Percentiles rank a stretch among this genome's conserved stretches.
Conservation (phyloP, 2,113 vertebrate species). For the Mesitornis unicolor region DNA sequence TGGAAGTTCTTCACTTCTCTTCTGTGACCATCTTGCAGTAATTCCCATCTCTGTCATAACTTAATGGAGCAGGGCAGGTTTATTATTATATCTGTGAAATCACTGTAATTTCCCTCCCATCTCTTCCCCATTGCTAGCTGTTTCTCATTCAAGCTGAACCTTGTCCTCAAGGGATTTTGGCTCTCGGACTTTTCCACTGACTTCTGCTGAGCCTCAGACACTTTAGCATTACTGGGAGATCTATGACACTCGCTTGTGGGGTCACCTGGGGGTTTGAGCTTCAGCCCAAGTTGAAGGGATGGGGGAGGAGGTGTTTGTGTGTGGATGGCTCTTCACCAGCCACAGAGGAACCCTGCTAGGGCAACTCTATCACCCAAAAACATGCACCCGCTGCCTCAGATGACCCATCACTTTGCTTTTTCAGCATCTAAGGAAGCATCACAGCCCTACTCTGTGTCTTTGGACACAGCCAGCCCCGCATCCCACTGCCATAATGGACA, state of each 20-base stretch:
- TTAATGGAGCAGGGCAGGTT: not conserved
- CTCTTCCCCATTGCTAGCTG: not conserved
- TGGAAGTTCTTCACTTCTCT: not conserved
- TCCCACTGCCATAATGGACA: rapidly evolving
- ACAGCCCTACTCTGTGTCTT: not conserved
- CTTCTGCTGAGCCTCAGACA: not conserved
- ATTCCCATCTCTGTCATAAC: not conserved
- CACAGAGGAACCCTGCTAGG: too few species aligned
- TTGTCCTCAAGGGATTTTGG: not conserved
- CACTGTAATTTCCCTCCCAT: not conserved
- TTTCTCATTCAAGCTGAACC: not conserved
- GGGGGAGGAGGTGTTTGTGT: not conserved
- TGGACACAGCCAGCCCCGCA: rapidly evolving
- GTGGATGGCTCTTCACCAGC: not conserved
- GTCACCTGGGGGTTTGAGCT: not conserved
- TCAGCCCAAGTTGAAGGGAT: not conserved
- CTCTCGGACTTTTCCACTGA: not conserved
- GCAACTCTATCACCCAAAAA: not conserved
- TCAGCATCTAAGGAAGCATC: not conserved
- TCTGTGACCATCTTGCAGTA: not conserved
- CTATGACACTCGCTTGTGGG: rapidly evolving
- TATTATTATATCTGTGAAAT: not conserved
- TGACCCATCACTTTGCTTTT: not conserved
- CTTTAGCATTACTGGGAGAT: not conserved
- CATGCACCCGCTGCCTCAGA: not conserved